Evolutionary conservation across 2,888 invertebrate species (phyloP), one percentile per base, ranked within the genome.

Genomic region (Caenorhabditis doughertyi): DNA sequence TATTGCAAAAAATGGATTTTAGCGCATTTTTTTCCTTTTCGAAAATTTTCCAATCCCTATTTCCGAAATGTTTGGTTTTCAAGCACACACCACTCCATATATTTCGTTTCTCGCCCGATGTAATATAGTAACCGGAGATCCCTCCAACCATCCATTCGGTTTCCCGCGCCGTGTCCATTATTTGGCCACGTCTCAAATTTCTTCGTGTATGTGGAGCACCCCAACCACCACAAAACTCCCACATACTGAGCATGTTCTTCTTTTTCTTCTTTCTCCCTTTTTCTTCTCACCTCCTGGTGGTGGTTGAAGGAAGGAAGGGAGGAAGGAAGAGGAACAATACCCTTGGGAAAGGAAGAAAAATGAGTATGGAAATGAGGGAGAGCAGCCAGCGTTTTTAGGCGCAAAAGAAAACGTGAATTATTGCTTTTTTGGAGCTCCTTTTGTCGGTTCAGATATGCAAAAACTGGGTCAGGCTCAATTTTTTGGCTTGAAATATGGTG

Each of bases 101-200:
- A 49, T 32, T 64, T 64, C 47, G 16, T n/a, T 29, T 47, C 13
- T 58, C 39, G 1, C 25, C 23, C 29, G 11, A 5, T 35, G 23
- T 16, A 25, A 23, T n/a, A 25, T n/a, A 18, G 65, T 65, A 65
- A 65, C 65, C 65, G 65, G 65, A 65, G 65, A 65, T 47, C 60
- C 35, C 21, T n/a, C 56, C 18, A 16, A 18, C 42, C 18, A 11
- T 58, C 58, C 35, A 42, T 60, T 25, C 32, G 56, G 23, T 60
- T 42, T 42, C 42, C n/a, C 58, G 39, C 39, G 39, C 39, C 39
- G 39, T 65, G 16, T 23, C 64, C 29, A 47, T 65, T 65, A 65
- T 65, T 65, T 65, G 51, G 25, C 49, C 64, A 49, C 25, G 49
- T 65, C 65, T 65, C 65, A 51, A 65, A 65, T 65, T 65, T 65